Percentiles rank a stretch among this genome's conserved stretches.
phyloP scores from a whole-genome alignment of 2,113 vertebrate species.

The Camelus bactrianus region DNA sequence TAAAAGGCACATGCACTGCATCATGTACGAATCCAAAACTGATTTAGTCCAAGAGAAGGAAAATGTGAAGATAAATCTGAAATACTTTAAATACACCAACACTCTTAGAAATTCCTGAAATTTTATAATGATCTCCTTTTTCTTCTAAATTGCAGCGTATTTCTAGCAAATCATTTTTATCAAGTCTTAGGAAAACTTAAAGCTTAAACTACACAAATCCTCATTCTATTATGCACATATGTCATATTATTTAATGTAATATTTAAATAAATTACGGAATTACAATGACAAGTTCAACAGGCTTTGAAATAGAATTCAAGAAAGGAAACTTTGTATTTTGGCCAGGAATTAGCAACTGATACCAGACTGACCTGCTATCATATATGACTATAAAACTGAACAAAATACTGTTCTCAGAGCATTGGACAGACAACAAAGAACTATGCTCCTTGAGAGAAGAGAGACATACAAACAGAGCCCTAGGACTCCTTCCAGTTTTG shows the following conservation, averaged over 20 bases:
- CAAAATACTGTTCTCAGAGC: not conserved
- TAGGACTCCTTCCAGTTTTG: accelerated
- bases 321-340: not conserved
- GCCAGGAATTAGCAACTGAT: not conserved
- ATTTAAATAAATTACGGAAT: not conserved
- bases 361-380: not conserved
- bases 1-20: not conserved
- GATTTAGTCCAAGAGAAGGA: not conserved
- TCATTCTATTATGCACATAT: not conserved
- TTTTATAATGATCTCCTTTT: not conserved
- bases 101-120: not conserved
- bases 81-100: not conserved
- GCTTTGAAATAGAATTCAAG: not conserved
- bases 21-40: accelerated
- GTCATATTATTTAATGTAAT: not conserved
- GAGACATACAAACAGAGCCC: accelerated
- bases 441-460: not conserved
- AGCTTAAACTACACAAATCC: not conserved
- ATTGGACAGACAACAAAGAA: not conserved
- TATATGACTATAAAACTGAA: not conserved
- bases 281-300: not conserved
- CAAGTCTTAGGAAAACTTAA: not conserved
- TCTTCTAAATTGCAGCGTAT: not conserved
- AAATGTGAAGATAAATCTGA: not conserved
- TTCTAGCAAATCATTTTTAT: not conserved